phyloP scores from a whole-genome alignment of 2,797 vertebrate species.

The Pitangus sulphuratus region DNA sequence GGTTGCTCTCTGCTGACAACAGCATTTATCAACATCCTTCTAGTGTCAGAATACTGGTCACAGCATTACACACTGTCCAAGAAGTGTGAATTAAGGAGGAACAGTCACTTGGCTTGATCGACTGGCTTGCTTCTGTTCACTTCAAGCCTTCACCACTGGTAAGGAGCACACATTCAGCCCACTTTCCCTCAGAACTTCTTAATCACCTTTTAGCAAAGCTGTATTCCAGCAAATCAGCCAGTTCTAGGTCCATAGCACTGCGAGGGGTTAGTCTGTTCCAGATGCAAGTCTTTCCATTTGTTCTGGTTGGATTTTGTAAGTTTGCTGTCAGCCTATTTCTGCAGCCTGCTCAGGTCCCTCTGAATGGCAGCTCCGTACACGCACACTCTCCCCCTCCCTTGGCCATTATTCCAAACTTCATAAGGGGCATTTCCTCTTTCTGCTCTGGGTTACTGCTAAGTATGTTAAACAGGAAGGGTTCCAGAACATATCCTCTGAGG shows the following conservation, averaged over 20 bases:
- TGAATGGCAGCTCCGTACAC: neutral
- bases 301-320: neutral
- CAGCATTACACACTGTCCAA: neutral
- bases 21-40: neutral
- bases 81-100: neutral
- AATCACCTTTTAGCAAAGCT: neutral
- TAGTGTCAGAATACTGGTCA: neutral
- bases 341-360: neutral
- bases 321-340: neutral
- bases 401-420: neutral
- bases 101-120: neutral
- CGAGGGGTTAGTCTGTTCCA: neutral
- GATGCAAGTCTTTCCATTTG: neutral
- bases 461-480: neutral
- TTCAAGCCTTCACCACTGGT: neutral
- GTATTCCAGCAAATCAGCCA: neutral
- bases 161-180: neutral
- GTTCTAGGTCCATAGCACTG: fast-evolving
- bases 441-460: neutral
- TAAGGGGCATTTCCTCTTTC: neutral
- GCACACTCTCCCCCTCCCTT: fast-evolving
- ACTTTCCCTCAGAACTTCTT: neutral
- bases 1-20: neutral
- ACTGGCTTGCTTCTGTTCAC: neutral
- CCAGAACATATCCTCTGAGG: neutral